Conservation (phyloP, 2,888 invertebrate species). For the Cryptus viduatorius region DNA sequence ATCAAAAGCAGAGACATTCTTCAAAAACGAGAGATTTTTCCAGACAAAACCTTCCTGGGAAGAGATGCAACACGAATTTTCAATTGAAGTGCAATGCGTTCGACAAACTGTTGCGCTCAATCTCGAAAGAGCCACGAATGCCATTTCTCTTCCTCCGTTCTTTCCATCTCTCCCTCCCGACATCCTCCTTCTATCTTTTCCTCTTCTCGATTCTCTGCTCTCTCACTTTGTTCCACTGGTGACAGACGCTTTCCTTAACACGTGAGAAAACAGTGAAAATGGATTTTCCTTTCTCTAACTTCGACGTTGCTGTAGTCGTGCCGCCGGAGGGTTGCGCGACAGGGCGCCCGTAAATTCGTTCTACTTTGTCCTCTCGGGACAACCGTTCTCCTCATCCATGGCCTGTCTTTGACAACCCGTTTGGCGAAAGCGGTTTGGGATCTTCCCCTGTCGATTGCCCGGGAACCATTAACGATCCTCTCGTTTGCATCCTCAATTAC, state of each 20-base stretch:
- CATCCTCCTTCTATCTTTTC: not conserved
- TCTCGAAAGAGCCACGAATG: conserved; percentile 35
- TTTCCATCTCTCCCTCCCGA: conserved; percentile 16
- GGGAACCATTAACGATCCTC: conserved; percentile 42
- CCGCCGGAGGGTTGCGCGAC: conserved; percentile 50
- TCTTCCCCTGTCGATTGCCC: conserved; percentile 16
- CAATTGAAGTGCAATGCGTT: conserved; percentile 51
- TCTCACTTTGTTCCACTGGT: conserved; percentile 71
- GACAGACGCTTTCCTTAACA: conserved; percentile 76
- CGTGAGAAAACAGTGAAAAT: conserved; percentile 75
- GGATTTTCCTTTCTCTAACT: conserved; percentile 69
- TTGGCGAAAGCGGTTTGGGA: conserved; percentile 48
- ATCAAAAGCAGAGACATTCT: not conserved
- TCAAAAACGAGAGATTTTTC: not conserved
- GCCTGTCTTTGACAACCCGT: conserved; percentile 68
- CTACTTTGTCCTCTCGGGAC: conserved; percentile 29
- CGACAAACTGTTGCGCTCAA: conserved; percentile 64
- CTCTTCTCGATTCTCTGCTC: conserved; percentile 30
- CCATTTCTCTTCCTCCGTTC: conserved; percentile 38
- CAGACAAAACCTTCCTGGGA: not conserved
- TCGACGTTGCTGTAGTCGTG: conserved; percentile 37
- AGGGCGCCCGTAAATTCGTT: conserved; percentile 56
- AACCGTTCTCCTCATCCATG: conserved; percentile 36
- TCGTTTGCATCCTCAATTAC: conserved; percentile 55
- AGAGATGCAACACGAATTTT: conserved; percentile 30